Evolutionary conservation across 2,797 vertebrate species (phyloP), one percentile per base, ranked within the genome.

Genomic region (Alcedo atthis): DNA sequence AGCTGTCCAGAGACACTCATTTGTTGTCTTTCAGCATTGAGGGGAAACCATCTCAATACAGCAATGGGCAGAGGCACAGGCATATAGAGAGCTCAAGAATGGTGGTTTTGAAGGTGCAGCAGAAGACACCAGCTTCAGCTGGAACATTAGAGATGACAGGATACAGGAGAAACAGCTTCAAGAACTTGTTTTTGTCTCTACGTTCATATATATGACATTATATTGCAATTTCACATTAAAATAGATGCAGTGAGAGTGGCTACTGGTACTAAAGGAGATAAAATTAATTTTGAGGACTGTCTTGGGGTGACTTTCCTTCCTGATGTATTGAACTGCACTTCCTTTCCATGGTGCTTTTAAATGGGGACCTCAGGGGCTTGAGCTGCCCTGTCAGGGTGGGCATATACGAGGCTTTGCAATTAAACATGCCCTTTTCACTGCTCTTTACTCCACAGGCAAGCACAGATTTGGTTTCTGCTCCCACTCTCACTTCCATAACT

Each of bases 401-500:
- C 10, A 16, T 2, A 28, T 0, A 0, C 17, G 15, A 21, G 32
- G 53, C 24, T 81, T 57, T 82, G 54, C 1, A 4, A 54, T 30
- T 54, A 75, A 78, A 32, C 4, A 0, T 6, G 7, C 18, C 37
- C 11, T 79, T 49, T 32, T 40, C 6, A 0, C 26, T 59, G 35
- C 62, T 86, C 15, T 53, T 78, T 63, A 17, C 33, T 66, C 20
- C 68, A 77, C 15, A 19, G 30, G 40, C 37, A 69, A 89, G 13
- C 37, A n/a, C 1, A 2, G 26, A 46, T 85, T 75, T 61, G 19
- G 13, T 49, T 80, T 74, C 57, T 58, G 15, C 28, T 75, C 26
- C 67, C 5, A 6, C 2, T 1, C 15, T 79, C 28, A 8, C 10
- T 80, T 55, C 21, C 48, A 63, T 0, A 0, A 21, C 61, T 6